Evolutionary conservation across 2,888 invertebrate genomes (phyloP), one percentile per base, ranked within the genome.

Genomic region (Petrolisthes cinctipes): DNA sequence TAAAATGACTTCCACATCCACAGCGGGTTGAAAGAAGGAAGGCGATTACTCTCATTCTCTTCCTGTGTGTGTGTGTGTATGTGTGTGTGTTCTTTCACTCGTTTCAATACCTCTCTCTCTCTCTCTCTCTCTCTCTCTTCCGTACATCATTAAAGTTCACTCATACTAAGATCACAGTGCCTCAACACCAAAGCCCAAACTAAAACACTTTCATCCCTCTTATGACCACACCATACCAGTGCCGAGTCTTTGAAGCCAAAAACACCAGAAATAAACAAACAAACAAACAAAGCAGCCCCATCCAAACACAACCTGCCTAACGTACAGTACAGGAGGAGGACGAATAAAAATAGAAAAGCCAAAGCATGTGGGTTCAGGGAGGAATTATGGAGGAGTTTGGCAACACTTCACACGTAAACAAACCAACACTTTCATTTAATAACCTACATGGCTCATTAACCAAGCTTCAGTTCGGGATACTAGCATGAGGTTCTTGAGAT

Each of bases 281-380:
- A 86, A 86, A 86, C 76, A 86, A 86, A 86, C 86, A 86, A 86
- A 86, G 78, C 17, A 53, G 83, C 83, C 11, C 79, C 85, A 56
- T 73, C 37, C 37, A 37, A 37, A 37, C 20, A n/a, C 71, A 20
- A 71, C 71, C 86, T 86, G 81, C 79, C 80, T 88, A 84, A 88
- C 87, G 83, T 83, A 88, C 17, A 71, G 83, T 83, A 88, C 17
- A 71, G 14, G 20, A 61, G 61, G 17, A n/a, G 71, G 71, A 20
- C 54, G 81, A 83, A 81, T 84, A 88, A 88, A 88, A 83, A 88
- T 83, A 88, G 83, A 79, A 84, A 71, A 71, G 71, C 20, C 66
- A 76, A 78, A 80, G 82, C 87, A 84, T 88, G 87, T 84, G 87
- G 87, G 68, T 83, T 71, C 83, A 84, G 84, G 79, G 79, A 88